Evolutionary conservation across 2,888 invertebrate species (phyloP).

Genomic region (Corbicula japonica): DNA sequence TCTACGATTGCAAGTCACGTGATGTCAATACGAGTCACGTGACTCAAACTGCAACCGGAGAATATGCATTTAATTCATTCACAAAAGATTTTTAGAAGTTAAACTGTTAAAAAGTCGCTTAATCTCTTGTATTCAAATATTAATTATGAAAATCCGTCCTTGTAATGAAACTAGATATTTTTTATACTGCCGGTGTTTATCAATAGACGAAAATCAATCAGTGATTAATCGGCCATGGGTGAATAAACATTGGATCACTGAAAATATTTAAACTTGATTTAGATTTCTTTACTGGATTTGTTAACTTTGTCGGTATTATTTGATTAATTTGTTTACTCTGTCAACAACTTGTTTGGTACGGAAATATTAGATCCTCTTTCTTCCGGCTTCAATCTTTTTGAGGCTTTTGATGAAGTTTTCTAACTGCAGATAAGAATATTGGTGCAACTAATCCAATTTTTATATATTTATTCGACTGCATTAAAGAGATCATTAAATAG

Average conservation of each 20-base stretch:
- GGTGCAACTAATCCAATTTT: too few relatives aligned
- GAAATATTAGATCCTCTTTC: slow-evolving; percentile 15
- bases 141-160: slow-evolving; percentile 4
- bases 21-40: slow-evolving; percentile 25
- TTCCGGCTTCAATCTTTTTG: too few relatives aligned
- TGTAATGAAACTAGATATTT: slow-evolving; percentile 6
- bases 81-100: neutral
- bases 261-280: slow-evolving; percentile 37
- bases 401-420: too few relatives aligned
- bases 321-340: slow-evolving; percentile 36
- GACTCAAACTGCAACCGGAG: neutral
- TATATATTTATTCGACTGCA: too few relatives aligned
- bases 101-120: neutral
- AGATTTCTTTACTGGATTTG: slow-evolving; percentile 7
- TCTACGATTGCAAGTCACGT: slow-evolving; percentile 15
- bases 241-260: slow-evolving; percentile 40
- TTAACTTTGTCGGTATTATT: slow-evolving; percentile 32
- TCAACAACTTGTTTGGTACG: slow-evolving; percentile 31
- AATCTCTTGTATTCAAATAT: slow-evolving; percentile 17
- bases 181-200: slow-evolving; percentile 27
- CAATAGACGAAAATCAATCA: slow-evolving; percentile 30
- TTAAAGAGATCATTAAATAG: too few relatives aligned
- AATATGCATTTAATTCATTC: neutral
- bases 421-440: too few relatives aligned
- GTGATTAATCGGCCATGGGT: slow-evolving; percentile 28